Conservation (phyloP, 1,140 invertebrate genomes). For the Drosophila kurseongensis region DNA sequence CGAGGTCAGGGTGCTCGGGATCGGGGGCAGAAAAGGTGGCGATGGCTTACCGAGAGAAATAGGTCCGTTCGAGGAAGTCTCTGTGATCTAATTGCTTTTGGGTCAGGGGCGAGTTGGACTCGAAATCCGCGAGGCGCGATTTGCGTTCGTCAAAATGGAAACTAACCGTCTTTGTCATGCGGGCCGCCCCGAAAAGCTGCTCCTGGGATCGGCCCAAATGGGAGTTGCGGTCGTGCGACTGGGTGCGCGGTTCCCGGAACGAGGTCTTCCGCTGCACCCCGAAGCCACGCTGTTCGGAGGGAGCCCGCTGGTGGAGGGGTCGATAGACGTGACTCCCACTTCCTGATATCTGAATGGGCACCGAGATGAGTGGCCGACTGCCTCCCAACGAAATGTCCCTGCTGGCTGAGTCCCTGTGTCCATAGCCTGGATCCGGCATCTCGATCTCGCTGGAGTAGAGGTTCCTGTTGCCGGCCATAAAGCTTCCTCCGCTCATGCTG, state of each 20-base stretch:
- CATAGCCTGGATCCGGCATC: slow-evolving; percentile 33
- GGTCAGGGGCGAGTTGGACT: slow-evolving; percentile 74
- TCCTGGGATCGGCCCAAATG: slow-evolving; percentile 67
- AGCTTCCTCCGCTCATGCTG: slow-evolving; percentile 40
- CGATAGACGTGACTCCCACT: slow-evolving; percentile 56
- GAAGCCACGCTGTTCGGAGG: slow-evolving; percentile 66
- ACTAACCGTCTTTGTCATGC: slow-evolving; percentile 84
- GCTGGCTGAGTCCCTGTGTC: slow-evolving; percentile 47
- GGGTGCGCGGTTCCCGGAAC: slow-evolving; percentile 72
- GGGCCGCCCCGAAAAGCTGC: slow-evolving; percentile 64
- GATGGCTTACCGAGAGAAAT: slow-evolving; percentile 83
- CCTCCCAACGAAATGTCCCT: slow-evolving; percentile 64
- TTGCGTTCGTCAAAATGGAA: slow-evolving; percentile 83
- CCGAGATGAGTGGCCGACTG: slow-evolving; percentile 71
- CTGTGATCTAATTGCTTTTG: slow-evolving; percentile 78
- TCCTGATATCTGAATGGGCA: slow-evolving; percentile 68
- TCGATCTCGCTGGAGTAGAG: slow-evolving; percentile 77
- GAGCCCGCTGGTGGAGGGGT: slow-evolving; percentile 52
- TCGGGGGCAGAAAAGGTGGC: slow-evolving; percentile 38
- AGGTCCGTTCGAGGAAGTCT: slow-evolving; percentile 81
- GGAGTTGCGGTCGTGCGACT: slow-evolving; percentile 73
- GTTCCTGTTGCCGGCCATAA: slow-evolving; percentile 72
- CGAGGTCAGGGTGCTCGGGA: slow-evolving; percentile 32
- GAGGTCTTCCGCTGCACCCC: slow-evolving; percentile 56
- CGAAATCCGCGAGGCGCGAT: slow-evolving; percentile 77